A percentile compares a stretch with the other conserved stretches of the same genome.
Evolutionary conservation across 2,888 invertebrate species (phyloP).

Genomic region (Amiota minor): DNA sequence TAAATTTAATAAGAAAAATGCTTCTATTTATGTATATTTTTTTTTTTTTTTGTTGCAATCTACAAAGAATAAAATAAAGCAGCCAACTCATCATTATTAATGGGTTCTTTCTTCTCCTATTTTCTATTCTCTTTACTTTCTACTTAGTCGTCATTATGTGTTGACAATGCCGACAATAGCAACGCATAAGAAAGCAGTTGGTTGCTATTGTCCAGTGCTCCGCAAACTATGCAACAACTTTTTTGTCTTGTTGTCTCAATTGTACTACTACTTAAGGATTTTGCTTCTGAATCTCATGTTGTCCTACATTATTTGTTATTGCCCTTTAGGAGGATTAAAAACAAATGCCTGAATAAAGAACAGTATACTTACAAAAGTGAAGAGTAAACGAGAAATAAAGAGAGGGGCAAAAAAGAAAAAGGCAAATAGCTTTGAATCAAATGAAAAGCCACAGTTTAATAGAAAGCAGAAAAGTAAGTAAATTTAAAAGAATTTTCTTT

Average conservation of each 20-base stretch:
- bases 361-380: background rate
- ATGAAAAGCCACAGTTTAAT: background rate
- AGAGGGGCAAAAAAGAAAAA: too few species aligned
- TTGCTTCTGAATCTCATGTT: constrained; percentile 9
- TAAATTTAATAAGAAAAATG: background rate
- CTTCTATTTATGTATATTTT: background rate
- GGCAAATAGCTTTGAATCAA: background rate
- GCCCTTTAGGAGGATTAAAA: constrained; percentile 21
- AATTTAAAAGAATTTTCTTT: too few species aligned
- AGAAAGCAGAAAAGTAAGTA: too few species aligned
- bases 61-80: background rate
- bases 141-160: constrained; percentile 4
- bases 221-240: constrained; percentile 11
- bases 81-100: constrained; percentile 1
- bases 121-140: constrained; percentile 11
- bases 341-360: constrained; percentile 9
- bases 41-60: background rate
- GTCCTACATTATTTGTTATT: constrained; percentile 12
- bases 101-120: background rate
- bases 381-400: background rate
- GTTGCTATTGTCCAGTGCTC: constrained; percentile 10
- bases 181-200: constrained; percentile 1
- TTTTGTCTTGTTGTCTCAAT: constrained; percentile 16
- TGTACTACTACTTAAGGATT: constrained; percentile 2
- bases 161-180: background rate